These are phyloP conservation scores for Drosophila kanekoi DNA, from an alignment of 2,888 invertebrate genomes.

Conservation along the genomic window DNA sequence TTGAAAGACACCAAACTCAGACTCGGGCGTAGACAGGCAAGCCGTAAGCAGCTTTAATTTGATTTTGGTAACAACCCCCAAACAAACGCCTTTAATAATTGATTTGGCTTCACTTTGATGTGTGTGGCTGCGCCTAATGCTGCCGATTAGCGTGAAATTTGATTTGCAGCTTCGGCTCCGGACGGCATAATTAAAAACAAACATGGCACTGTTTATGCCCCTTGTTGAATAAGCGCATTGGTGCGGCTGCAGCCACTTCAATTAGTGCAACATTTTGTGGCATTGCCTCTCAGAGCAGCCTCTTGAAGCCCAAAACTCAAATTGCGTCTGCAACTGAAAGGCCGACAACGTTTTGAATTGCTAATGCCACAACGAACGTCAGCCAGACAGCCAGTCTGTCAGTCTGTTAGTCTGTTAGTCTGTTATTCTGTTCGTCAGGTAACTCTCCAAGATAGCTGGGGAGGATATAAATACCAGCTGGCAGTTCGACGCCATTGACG, in stretches of 20 bases:
- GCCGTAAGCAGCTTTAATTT: constrained; percentile 48
- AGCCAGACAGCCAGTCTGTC: constrained; percentile 5
- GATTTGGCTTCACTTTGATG: constrained; percentile 56
- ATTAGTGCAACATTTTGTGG: constrained; percentile 68
- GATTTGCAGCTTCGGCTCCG: constrained; percentile 35
- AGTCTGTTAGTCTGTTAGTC: neutral
- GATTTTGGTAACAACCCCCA: constrained; percentile 43
- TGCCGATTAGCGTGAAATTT: constrained; percentile 58
- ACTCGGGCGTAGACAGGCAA: constrained; percentile 10
- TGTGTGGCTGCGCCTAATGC: constrained; percentile 56
- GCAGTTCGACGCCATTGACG: constrained; percentile 19
- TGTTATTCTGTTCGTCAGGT: constrained; percentile 15
- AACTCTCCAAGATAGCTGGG: neutral
- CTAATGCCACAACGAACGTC: constrained; percentile 51
- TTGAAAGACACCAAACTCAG: constrained; percentile 8
- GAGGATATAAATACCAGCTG: neutral
- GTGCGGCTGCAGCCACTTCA: constrained; percentile 59
- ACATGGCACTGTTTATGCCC: constrained; percentile 21
- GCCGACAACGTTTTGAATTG: constrained; percentile 66
- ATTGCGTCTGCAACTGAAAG: constrained; percentile 51
- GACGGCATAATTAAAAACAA: constrained; percentile 52
- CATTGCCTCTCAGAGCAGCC: constrained; percentile 15
- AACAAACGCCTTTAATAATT: constrained; percentile 40
- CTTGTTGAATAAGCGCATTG: constrained; percentile 31
- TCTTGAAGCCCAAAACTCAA: constrained; percentile 49